Percentiles rank a stretch among this genome's conserved stretches.
These are phyloP conservation scores for Mermis nigrescens DNA, from an alignment of 2,888 invertebrate genomes.

Conservation along the genomic window DNA sequence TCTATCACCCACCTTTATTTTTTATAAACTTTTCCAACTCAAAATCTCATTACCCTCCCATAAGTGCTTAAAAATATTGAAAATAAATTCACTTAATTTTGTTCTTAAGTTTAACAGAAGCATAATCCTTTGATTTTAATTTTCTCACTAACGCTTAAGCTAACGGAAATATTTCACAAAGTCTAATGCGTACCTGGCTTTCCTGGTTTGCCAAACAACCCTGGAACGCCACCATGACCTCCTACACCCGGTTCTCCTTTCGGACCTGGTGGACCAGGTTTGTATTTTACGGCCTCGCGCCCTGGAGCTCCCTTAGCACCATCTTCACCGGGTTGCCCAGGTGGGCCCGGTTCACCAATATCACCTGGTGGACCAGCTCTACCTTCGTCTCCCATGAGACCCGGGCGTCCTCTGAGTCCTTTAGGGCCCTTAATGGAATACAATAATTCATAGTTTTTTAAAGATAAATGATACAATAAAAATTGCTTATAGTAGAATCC, in stretches of 20 bases:
- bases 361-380: not conserved
- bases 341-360: not conserved
- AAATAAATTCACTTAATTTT: too few relatives aligned
- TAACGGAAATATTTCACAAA: too few relatives aligned
- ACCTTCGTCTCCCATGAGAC: not conserved
- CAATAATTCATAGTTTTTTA: not conserved
- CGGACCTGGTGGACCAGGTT: not conserved
- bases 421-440: not conserved
- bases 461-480: too few relatives aligned
- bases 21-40: too few relatives aligned
- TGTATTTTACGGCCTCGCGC: not conserved
- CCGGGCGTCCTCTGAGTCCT: not conserved
- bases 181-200: not conserved
- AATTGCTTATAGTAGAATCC: too few relatives aligned
- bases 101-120: too few relatives aligned
- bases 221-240: not conserved
- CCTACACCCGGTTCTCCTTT: not conserved
- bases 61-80: too few relatives aligned
- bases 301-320: conserved; percentile 9
- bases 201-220: not conserved
- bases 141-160: too few relatives aligned
- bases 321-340: conserved; percentile 11
- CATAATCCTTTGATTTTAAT: too few relatives aligned
- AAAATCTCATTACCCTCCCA: too few relatives aligned
- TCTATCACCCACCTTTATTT: too few relatives aligned